Conservation (phyloP, 1,140 invertebrate species). For the Homalodisca vitripennis region DNA sequence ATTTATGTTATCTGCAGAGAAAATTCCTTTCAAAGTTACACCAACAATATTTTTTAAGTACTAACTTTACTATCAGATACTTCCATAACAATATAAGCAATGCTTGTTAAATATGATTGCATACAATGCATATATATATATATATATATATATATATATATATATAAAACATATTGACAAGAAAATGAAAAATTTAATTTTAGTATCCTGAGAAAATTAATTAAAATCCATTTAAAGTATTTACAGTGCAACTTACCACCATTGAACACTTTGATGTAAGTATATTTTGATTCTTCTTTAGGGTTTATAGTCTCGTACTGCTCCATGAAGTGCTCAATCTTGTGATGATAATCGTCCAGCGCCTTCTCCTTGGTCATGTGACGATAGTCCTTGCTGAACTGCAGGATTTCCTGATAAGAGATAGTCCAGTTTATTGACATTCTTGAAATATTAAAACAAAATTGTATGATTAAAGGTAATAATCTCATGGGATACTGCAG, state of each 20-base stretch:
- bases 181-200: background rate
- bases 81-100: too few species aligned
- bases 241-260: constrained; percentile 50
- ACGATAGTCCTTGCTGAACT: constrained; percentile 87
- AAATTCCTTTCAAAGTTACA: too few species aligned
- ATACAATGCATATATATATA: too few species aligned
- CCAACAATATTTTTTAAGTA: too few species aligned
- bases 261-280: constrained; percentile 72
- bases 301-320: constrained; percentile 78
- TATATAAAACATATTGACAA: background rate
- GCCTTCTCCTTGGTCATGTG: constrained; percentile 74
- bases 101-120: too few species aligned
- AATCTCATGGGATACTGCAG: too few species aligned
- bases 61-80: too few species aligned
- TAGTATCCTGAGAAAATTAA: background rate
- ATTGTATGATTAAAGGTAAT: too few species aligned
- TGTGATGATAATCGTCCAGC: constrained; percentile 75
- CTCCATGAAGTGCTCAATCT: constrained; percentile 82
- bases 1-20: too few species aligned
- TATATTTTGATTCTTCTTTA: constrained; percentile 47
- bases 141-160: too few species aligned
- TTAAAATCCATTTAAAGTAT: background rate
- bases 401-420: constrained; percentile 74
- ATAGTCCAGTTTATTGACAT: too few species aligned
- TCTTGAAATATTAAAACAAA: too few species aligned